Evolutionary conservation across 2,113 vertebrate genomes (phyloP).

Genomic region (Abramis brama): DNA sequence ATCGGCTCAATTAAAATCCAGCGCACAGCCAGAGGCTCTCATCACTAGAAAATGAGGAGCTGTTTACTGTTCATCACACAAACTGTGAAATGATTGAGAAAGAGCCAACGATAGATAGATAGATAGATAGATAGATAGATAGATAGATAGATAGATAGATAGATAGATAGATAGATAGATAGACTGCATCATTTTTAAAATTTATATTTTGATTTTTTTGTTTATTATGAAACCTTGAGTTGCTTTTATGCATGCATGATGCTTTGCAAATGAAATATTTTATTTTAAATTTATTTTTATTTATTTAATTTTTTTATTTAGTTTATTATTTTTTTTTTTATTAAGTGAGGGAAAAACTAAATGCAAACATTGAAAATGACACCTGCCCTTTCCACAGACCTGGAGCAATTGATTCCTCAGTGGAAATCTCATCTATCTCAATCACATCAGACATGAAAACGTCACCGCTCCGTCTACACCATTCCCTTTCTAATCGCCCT

Average conservation of each 20-base stretch:
- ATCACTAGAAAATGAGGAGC: neutral
- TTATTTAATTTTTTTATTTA: neutral
- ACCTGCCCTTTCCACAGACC: neutral
- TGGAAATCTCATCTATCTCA: conserved; percentile 39
- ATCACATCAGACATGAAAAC: conserved; percentile 36
- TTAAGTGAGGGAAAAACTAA: neutral
- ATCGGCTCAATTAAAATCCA: neutral
- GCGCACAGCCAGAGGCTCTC: neutral
- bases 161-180: neutral
- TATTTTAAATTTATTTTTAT: no score
- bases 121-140: neutral
- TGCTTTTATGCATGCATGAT: neutral
- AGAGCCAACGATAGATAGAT: neutral
- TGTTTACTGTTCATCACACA: neutral
- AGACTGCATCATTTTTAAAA: no score
- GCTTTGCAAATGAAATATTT: neutral
- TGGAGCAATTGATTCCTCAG: neutral
- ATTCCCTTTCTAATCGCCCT: conserved; percentile 24
- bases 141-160: neutral
- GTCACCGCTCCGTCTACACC: neutral
- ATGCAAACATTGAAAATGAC: neutral
- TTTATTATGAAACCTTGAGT: no score
- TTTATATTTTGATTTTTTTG: no score
- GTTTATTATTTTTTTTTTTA: neutral
- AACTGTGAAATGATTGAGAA: neutral